These are phyloP conservation scores for Oconnorella tubifera DNA, from an alignment of 2,888 invertebrate species.

Conservation along the genomic window DNA sequence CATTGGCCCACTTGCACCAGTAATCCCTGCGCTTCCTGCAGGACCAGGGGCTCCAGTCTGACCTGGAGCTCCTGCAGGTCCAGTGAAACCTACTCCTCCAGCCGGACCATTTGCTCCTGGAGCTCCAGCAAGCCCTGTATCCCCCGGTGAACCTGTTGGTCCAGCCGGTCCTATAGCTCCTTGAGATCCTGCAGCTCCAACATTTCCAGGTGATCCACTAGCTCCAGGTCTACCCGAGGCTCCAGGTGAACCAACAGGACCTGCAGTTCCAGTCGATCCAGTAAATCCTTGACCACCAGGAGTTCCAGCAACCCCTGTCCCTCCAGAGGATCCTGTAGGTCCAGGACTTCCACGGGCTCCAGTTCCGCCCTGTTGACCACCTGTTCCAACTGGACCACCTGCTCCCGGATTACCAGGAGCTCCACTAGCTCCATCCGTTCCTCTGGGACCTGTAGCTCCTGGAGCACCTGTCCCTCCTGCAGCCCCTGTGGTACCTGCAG, in stretches of 20 bases:
- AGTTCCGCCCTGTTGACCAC: no score
- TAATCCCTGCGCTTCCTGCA: neutral
- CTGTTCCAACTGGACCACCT: no score
- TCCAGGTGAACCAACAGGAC: neutral
- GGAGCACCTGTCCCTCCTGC: constrained; percentile 5
- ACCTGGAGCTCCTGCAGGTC: constrained; percentile 21
- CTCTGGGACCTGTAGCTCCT: neutral
- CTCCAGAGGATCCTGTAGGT: constrained; percentile 1
- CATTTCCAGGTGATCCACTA: neutral
- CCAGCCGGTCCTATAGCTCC: constrained; percentile 23
- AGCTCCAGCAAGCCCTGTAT: neutral
- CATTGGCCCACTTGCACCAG: constrained; percentile 3
- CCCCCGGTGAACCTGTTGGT: constrained; percentile 21
- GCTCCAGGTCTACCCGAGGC: neutral
- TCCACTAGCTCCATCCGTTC: neutral
- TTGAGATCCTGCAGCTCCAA: constrained; percentile 2
- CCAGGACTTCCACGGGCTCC: constrained; percentile 10
- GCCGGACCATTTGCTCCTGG: constrained; percentile 13
- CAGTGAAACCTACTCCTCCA: constrained; percentile 23
- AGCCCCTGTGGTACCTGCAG: constrained; percentile 6
- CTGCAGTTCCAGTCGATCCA: neutral
- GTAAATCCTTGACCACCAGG: constrained; percentile 9
- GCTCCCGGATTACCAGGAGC: neutral
- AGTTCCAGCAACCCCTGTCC: neutral
- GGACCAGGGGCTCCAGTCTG: neutral